Evolutionary conservation across 2,113 vertebrate genomes (phyloP), one percentile per base, ranked within the genome.

Genomic region (Maccullochella peelii): DNA sequence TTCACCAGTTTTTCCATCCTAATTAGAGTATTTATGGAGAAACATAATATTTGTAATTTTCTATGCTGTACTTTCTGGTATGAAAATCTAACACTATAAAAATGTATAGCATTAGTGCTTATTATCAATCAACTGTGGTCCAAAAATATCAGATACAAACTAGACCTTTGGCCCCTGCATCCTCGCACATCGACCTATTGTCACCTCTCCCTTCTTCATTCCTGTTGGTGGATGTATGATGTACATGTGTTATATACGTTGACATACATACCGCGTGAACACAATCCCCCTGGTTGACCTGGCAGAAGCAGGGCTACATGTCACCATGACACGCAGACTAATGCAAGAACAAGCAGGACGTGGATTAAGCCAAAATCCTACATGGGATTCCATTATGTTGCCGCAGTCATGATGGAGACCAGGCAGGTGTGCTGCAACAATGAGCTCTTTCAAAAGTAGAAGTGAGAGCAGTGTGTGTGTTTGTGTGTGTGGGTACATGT

Each of bases 351-450:
- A 91, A 88, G 88, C 79, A 83, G 89, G 75, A 86, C 72, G 12
- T 44, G 91, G 91, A 93, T 93, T 92, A 92, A 30, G 67, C 27
- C 57, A 66, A 86, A 93, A 88, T 86, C 86, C 89, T 82, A 44
- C 80, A 84, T 66, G 80, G 68, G 77, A 89, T 88, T 88, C 84
- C 70, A 42, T 78, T 74, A 76, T 88, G 77, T 57, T 83, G 59
- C 79, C 73, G 71, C 25, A 1, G 70, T 40, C 63, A 7, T 86
- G 89, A 92, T 75, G 83, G 86, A 90, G 84, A 73, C 71, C 8
- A 6, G 84, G 90, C 94, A 94, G 94, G 90, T 94, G 91, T 68
- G 72, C 42, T 25, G n/a, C 74, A 89, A 91, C 92, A 90, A 88
- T 90, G 83, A 88, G 21, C 52, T 59, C 90, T 89, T 92, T 89